These are phyloP conservation scores for Oenanthe melanoleuca DNA, from an alignment of 2,113 vertebrate species.

Conservation along the genomic window DNA sequence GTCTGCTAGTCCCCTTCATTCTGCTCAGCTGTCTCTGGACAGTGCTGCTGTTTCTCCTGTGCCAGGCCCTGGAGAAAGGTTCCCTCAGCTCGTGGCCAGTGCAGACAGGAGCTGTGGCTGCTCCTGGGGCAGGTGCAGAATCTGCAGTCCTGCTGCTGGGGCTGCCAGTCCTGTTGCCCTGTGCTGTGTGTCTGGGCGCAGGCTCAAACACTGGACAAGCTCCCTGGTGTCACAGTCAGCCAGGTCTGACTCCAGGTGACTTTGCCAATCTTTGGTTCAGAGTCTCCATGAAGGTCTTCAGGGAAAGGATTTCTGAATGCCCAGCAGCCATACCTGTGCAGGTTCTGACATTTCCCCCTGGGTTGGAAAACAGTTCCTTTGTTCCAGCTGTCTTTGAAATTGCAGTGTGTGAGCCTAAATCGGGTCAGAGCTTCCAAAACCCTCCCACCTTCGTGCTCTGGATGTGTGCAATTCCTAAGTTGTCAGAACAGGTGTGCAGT, in stretches of 20 bases:
- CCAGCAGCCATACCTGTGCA: not conserved
- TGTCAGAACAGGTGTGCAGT: not conserved
- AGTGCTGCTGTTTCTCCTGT: not conserved
- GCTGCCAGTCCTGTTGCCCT: too few relatives aligned
- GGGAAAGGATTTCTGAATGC: not conserved
- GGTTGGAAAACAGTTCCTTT: not conserved
- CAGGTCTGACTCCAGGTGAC: fast-evolving
- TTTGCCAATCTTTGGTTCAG: not conserved
- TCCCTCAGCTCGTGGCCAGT: fast-evolving
- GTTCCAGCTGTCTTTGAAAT: not conserved
- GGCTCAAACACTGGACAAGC: fast-evolving
- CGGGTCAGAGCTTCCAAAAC: not conserved
- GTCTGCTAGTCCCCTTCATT: fast-evolving
- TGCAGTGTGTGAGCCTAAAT: not conserved
- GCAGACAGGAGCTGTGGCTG: not conserved
- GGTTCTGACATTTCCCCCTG: not conserved
- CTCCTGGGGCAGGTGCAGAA: not conserved
- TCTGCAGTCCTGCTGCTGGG: fast-evolving
- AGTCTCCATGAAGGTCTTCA: not conserved
- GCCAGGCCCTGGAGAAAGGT: not conserved
- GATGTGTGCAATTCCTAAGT: not conserved
- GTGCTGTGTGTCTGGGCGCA: not conserved
- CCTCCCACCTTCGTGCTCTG: fast-evolving
- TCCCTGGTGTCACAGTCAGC: not conserved
- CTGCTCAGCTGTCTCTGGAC: fast-evolving